These are phyloP conservation scores for Erpornis zantholeuca DNA, from an alignment of 2,113 vertebrate species.

Conservation along the genomic window DNA sequence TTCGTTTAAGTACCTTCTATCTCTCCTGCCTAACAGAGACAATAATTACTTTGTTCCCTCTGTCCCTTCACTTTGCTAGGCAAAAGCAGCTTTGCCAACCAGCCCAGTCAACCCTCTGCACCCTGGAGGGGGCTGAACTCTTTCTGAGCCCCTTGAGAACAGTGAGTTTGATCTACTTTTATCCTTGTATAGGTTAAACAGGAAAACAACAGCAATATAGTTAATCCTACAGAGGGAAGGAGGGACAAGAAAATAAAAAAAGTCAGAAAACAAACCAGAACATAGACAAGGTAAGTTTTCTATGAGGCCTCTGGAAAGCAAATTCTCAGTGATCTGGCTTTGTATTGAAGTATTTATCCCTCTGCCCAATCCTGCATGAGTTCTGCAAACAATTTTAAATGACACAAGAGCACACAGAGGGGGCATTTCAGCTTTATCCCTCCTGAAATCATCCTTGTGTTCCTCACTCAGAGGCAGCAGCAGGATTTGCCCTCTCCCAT, in stretches of 20 bases:
- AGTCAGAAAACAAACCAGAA: neutral
- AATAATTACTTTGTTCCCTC: neutral
- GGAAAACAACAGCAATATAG: neutral
- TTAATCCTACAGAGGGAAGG: neutral
- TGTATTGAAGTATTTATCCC: neutral
- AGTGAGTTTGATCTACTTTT: neutral
- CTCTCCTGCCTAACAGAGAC: neutral
- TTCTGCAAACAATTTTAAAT: neutral
- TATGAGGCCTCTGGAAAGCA: neutral
- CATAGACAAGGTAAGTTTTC: neutral
- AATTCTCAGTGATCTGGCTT: neutral
- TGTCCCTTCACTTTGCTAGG: neutral
- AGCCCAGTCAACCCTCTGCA: neutral
- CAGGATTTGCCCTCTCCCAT: neutral
- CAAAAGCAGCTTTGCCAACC: neutral
- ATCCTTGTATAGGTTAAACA: fast-evolving
- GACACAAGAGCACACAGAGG: neutral
- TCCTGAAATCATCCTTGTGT: neutral
- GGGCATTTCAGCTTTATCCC: neutral
- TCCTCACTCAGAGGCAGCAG: neutral
- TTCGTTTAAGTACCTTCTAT: neutral
- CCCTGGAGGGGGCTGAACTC: neutral
- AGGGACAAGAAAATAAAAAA: neutral
- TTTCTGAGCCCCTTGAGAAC: neutral
- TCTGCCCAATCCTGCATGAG: neutral